Evolutionary conservation across 2,888 invertebrate genomes (phyloP), one percentile per base, ranked within the genome.

Genomic region (Catocala sponsa): DNA sequence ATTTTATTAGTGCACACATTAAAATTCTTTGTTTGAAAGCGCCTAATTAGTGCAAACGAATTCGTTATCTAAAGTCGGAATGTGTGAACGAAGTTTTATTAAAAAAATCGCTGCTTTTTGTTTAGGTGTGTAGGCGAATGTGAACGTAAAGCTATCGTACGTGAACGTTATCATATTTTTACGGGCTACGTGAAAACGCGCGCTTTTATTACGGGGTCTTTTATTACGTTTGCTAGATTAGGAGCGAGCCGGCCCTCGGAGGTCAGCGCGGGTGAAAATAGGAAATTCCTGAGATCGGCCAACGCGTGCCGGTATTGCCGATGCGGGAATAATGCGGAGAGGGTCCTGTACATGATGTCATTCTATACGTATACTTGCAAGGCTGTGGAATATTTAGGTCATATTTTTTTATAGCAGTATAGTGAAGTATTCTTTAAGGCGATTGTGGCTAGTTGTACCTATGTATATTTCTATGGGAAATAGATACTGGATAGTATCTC

Each of bases 121-220:
- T 59, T 51, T 63, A 70, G 63, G 61, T 66, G 63, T 62, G 63
- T 64, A 72, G 67, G 72, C 70, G 66, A 72, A 48, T 43, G 46
- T 4, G 48, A 54, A 54, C 58, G 46, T 63, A n/a, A 54, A 54
- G 74, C 71, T 72, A 70, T 73, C 78, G 80, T 88, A 90, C 92
- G 91, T 91, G 91, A 87, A 87, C 87, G 92, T 94, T 93, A 94
- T 93, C 94, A 94, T 92, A 92, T 92, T 94, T 93, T 94, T 93
- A 94, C 87, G 90, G 88, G 80, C 81, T 83, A 91, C 91, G 91
- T 92, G 93, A 92, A 93, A 93, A 92, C 86, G 90, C 84, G 86
- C 84, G 83, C 76, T 91, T 93, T 94, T 92, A 93, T 91, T 90
- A 89, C 84, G 85, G 86, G 81, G 81, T 77, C 82, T 89, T 94